phyloP scores from a whole-genome alignment of 1,140 invertebrate genomes.

The Galleria mellonella region DNA sequence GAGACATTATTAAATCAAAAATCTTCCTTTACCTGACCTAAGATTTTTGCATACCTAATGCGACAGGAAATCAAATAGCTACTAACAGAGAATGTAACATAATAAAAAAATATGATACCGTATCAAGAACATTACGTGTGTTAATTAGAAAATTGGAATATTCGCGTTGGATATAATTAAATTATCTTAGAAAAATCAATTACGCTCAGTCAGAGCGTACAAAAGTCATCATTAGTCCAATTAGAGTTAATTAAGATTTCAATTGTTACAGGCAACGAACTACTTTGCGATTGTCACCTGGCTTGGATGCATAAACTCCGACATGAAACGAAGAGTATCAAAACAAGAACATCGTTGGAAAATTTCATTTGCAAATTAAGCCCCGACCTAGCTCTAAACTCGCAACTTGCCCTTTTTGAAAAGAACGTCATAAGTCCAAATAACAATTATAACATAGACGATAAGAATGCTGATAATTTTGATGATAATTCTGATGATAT shows the following conservation, averaged over 20 bases:
- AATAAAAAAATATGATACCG: too few relatives aligned
- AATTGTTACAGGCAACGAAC: slow-evolving; percentile 81
- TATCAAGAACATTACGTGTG: too few relatives aligned
- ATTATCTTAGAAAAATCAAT: slow-evolving; percentile 24
- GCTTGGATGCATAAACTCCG: slow-evolving; percentile 84
- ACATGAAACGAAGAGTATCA: slow-evolving; percentile 82
- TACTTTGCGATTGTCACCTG: slow-evolving; percentile 86
- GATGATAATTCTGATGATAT: slow-evolving; percentile 36
- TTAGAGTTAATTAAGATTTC: slow-evolving; percentile 37
- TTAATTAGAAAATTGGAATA: too few relatives aligned
- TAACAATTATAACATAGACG: slow-evolving; percentile 39
- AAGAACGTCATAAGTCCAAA: slow-evolving; percentile 39
- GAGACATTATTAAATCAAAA: too few relatives aligned
- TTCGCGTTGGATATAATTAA: slow-evolving; percentile 2
- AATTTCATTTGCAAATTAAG: slow-evolving; percentile 69
- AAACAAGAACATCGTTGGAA: slow-evolving; percentile 79
- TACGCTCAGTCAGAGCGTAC: slow-evolving; percentile 10
- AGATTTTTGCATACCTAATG: too few relatives aligned
- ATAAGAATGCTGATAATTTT: slow-evolving; percentile 44
- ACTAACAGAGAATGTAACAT: too few relatives aligned
- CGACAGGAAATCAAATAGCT: too few relatives aligned
- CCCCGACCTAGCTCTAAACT: slow-evolving; percentile 38
- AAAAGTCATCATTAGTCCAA: slow-evolving; percentile 30
- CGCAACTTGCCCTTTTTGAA: slow-evolving; percentile 54
- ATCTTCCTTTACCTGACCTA: too few relatives aligned